Base-by-base conservation (phyloP, 2,797 vertebrate genomes). In the Antennarius maculatus region DNA sequence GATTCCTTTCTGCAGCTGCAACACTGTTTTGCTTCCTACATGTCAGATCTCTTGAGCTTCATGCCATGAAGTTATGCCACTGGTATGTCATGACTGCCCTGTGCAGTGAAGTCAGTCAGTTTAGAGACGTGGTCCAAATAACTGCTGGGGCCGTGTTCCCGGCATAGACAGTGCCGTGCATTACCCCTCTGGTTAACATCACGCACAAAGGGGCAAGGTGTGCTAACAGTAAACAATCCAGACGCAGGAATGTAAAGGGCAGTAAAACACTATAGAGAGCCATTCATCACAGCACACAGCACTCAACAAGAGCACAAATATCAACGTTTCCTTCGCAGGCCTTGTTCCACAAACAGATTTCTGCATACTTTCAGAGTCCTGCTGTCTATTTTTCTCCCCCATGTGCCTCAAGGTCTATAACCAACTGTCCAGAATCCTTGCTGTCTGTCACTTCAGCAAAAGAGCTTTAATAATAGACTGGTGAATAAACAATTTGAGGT, bases 401-500 rank as follows among this genome's bases (percentile, higher is more conserved):
- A 31, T 72, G 69, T 76, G 76, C 58, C 52, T 54, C 51, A 47
- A 67, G 55, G 60, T 76, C 51, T 66, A 55, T 70, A 75, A 66
- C 51, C 3, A 70, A 69, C 68, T 70, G 65, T 69, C 48, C 53
- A 23, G 49, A 61, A 80, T 76, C 73, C 69, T 50, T 67, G 37
- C 47, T 37, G 64, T 61, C 71, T 43, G 61, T 72, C 64, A 52
- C 67, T 66, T 52, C 79, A 81, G 66, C 48, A 31, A 62, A 23
- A 27, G 54, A 31, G 79, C 67, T 71, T 71, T 89, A 91, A 90
- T 90, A 91, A 89, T 90, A 91, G 83, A 80, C 54, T 18, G n/a
- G 56, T 47, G 66, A 71, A 80, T 89, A 91, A 91, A 91, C 77
- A 80, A 88, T 89, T 91, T 87, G 70, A 68, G 85, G 74, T 84